Conservation (phyloP, 2,797 vertebrate genomes). For the Acrossocheilus wenchowensis region DNA sequence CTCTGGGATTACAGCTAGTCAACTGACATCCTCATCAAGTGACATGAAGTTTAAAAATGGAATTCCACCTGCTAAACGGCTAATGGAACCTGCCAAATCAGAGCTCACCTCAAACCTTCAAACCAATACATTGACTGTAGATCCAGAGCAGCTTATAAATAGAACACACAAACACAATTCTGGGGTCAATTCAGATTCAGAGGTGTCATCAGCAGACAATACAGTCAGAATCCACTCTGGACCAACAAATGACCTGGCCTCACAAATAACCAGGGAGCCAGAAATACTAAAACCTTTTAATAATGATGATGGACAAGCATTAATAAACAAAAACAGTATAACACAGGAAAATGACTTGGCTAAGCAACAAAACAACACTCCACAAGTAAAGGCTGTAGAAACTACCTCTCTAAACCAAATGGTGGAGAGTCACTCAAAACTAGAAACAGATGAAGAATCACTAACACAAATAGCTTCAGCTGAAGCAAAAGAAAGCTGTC, state of each 20-base stretch:
- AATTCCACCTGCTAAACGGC: slow-evolving; percentile 16
- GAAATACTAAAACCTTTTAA: neutral
- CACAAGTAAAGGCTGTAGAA: neutral
- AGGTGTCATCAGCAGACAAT: neutral
- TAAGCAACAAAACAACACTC: slow-evolving; percentile 19
- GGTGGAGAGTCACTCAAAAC: slow-evolving; percentile 18
- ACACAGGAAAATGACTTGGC: neutral
- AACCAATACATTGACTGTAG: slow-evolving; percentile 5
- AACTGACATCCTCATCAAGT: slow-evolving; percentile 40
- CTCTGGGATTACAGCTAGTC: slow-evolving; percentile 3
- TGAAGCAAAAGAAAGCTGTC: slow-evolving; percentile 5
- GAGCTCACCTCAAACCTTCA: slow-evolving; percentile 1
- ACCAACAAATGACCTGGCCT: neutral
- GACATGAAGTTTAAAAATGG: slow-evolving; percentile 33
- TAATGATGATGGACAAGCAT: slow-evolving; percentile 2
- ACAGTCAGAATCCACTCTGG: neutral
- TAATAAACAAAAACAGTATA: neutral
- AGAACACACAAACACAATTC: neutral
- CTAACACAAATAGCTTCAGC: neutral
- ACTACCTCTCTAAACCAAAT: slow-evolving; percentile 19
- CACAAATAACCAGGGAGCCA: neutral
- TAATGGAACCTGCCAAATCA: slow-evolving; percentile 13
- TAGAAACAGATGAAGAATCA: neutral
- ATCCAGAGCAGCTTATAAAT: slow-evolving; percentile 14
- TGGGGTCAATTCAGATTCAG: neutral